Conservation (phyloP, 2,888 invertebrate species). For the Thera britannica region DNA sequence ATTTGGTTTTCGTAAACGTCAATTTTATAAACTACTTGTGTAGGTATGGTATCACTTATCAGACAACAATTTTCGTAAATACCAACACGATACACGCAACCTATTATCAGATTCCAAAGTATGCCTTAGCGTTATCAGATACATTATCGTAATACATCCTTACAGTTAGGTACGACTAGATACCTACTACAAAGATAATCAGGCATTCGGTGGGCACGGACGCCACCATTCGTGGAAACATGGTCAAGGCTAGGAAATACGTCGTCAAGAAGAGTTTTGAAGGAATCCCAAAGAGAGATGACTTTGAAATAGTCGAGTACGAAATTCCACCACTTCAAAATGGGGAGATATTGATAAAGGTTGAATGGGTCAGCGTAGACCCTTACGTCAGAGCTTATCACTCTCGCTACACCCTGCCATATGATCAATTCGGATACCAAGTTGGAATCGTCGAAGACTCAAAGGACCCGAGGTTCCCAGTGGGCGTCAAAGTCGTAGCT, state of each 20-base stretch:
- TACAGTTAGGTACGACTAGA: slow-evolving; percentile 5
- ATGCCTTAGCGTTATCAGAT: slow-evolving; percentile 23
- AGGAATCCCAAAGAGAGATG: slow-evolving; percentile 84
- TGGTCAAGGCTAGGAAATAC: slow-evolving; percentile 84
- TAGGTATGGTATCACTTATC: not conserved
- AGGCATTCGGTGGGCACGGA: slow-evolving; percentile 6
- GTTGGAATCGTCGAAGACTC: slow-evolving; percentile 71
- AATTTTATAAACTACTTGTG: not conserved
- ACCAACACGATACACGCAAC: slow-evolving; percentile 14
- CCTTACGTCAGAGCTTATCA: slow-evolving; percentile 58
- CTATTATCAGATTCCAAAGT: slow-evolving; percentile 3
- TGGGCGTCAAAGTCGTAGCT: slow-evolving; percentile 85
- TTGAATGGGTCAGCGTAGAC: slow-evolving; percentile 63
- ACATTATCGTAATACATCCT: slow-evolving; percentile 25
- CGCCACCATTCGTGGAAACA: slow-evolving; percentile 53
- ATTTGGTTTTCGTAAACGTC: not conserved
- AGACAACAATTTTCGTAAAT: not conserved
- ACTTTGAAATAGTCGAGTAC: slow-evolving; percentile 86
- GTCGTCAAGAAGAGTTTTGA: slow-evolving; percentile 82
- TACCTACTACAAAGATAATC: slow-evolving; percentile 13
- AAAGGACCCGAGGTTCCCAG: slow-evolving; percentile 77
- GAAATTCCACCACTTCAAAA: slow-evolving; percentile 84
- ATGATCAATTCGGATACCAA: slow-evolving; percentile 49
- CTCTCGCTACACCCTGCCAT: slow-evolving; percentile 34
- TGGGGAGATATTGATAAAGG: slow-evolving; percentile 74